Percentiles rank a stretch among this genome's conserved stretches.
phyloP scores from a whole-genome alignment of 2,888 invertebrate species.

The Volucella bombylans region DNA sequence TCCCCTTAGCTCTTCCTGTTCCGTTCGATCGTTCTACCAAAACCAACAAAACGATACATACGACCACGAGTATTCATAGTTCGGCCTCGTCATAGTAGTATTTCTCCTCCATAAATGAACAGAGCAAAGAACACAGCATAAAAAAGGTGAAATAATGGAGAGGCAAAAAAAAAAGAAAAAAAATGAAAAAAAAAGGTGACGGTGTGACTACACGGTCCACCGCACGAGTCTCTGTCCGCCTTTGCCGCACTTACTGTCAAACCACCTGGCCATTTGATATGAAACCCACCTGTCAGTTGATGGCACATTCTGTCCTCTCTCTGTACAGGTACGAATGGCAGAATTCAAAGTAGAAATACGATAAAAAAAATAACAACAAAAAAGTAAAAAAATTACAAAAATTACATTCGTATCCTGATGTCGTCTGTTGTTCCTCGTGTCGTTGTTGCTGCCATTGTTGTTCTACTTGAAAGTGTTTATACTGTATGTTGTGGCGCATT shows the following conservation, averaged over 20 bases:
- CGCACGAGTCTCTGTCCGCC: constrained; percentile 64
- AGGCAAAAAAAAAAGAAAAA: constrained; percentile 32
- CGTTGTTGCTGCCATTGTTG: constrained; percentile 21
- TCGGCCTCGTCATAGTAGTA: constrained; percentile 28
- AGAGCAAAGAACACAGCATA: constrained; percentile 25
- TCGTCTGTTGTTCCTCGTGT: constrained; percentile 43
- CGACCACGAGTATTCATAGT: constrained; percentile 11
- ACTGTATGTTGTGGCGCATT: constrained; percentile 55
- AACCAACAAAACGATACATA: constrained; percentile 41
- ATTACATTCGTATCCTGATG: constrained; percentile 58
- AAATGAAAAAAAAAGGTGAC: constrained; percentile 64
- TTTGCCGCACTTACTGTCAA: constrained; percentile 57
- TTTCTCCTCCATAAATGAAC: constrained; percentile 61
- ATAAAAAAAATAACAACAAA: constrained; percentile 32
- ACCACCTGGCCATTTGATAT: constrained; percentile 64
- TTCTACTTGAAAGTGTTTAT: constrained; percentile 33
- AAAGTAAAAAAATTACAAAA: constrained; percentile 17
- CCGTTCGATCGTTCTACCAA: constrained; percentile 47
- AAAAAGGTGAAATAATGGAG: constrained; percentile 6
- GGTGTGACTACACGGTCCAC: constrained; percentile 74
- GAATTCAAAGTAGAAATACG: constrained; percentile 41
- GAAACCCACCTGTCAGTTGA: constrained; percentile 71
- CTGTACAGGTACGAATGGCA: constrained; percentile 59
- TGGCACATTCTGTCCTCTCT: constrained; percentile 64
- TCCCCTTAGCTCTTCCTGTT: constrained; percentile 53